Percentiles rank a stretch among this genome's conserved stretches.
Evolutionary conservation across 2,888 invertebrate species (phyloP).

Genomic region (Nysson spinosus): DNA sequence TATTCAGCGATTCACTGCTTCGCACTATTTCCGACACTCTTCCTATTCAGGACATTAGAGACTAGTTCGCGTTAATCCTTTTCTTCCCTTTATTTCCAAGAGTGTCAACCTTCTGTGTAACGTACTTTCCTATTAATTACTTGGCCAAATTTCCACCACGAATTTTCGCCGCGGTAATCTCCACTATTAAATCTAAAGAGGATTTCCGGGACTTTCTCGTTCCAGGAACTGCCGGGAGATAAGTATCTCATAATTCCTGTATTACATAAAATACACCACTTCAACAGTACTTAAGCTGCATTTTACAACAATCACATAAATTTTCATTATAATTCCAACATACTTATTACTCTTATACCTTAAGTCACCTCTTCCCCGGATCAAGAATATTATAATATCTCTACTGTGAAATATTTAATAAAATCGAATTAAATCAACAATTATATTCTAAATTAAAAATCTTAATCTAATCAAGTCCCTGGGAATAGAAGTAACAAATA

Average conservation of each 20-base stretch:
- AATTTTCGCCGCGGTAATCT: slow-evolving; percentile 36
- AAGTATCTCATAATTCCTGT: background rate
- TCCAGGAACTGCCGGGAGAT: slow-evolving; percentile 20
- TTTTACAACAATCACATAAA: no score
- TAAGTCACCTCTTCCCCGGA: no score
- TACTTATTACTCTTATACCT: no score
- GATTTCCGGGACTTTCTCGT: slow-evolving; percentile 22
- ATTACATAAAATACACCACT: slow-evolving; percentile 5
- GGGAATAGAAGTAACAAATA: no score
- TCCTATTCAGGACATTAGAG: slow-evolving; percentile 39
- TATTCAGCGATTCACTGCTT: slow-evolving; percentile 51
- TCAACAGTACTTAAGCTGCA: no score
- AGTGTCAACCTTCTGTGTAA: background rate
- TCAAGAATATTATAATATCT: no score
- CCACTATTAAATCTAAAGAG: slow-evolving; percentile 16
- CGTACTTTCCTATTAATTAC: slow-evolving; percentile 41
- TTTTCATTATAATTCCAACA: no score
- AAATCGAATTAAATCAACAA: no score
- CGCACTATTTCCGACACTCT: slow-evolving; percentile 27
- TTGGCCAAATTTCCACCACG: slow-evolving; percentile 14
- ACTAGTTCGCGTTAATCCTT: slow-evolving; percentile 25
- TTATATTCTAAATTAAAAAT: no score
- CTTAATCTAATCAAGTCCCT: no score
- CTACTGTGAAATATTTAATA: no score
- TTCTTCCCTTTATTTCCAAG: background rate